Base-by-base conservation (phyloP, 2,113 vertebrate genomes). In the Serranochromis macrocephalus region DNA sequence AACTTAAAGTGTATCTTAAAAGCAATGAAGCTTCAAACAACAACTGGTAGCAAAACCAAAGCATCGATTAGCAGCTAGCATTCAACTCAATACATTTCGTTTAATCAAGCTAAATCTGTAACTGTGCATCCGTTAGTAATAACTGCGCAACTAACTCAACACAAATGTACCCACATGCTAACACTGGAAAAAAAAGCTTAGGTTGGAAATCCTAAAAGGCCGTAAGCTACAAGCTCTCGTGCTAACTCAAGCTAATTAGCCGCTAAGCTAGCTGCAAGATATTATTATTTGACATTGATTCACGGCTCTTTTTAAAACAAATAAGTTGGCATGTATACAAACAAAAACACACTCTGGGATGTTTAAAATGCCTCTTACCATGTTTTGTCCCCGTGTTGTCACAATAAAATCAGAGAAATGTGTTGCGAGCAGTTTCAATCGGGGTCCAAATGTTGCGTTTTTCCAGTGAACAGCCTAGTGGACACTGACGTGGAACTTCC, bases 401-500 rank as follows among this genome's bases (percentile, higher is more conserved):
- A 53, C 88, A 87, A 90, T 91, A 82, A 88, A 17, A 63, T 19
- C 19, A 6, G 55, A 51, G 53, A 88, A 92, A 89, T 80, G 17
- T 75, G 61, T 88, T 42, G 29, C 36, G 71, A 83, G 85, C 83
- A 66, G 47, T 40, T 26, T 73, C 45, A 81, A 47, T 87, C 71
- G 45, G 80, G 26, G 51, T 90, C 57, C 85, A 78, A 88, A 86
- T 80, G 81, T 66, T 47, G 36, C 82, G 85, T 89, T 29, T 91
- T 61, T 17, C 4, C 81, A 66, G 85, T 82, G 86, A 80, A 92
- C 91, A 54, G 82, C 11, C 61, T 82, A 85, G 82, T 94, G 88
- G 84, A 68, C 6, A 95, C 94, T 96, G 96, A 97, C 96, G 96
- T 97, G 96, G 96, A 97, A 96, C 93, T 96, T 97, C 96, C 96